Evolutionary conservation across 2,888 invertebrate genomes (phyloP).

Genomic region (Volucella bombylans): DNA sequence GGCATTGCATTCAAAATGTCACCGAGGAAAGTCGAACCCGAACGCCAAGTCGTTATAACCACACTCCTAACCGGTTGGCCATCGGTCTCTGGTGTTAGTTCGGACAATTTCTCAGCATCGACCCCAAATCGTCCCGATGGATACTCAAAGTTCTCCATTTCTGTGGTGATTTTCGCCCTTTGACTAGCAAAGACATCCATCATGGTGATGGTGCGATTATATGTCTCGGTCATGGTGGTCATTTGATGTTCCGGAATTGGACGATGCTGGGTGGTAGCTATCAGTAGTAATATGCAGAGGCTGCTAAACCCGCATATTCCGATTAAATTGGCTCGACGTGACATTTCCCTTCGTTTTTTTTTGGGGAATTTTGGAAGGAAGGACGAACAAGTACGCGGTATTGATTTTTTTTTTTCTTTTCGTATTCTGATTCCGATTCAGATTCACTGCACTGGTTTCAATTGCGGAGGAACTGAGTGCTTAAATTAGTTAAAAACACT

Average conservation of each 20-base stretch:
- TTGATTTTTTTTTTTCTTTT: slow-evolving; percentile 62
- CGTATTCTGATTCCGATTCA: not conserved
- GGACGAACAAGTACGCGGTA: slow-evolving; percentile 43
- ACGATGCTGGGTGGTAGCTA: slow-evolving; percentile 82
- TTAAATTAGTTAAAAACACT: slow-evolving; percentile 21
- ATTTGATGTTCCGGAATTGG: slow-evolving; percentile 77
- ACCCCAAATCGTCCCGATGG: slow-evolving; percentile 84
- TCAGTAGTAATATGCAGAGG: slow-evolving; percentile 82
- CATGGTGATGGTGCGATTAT: slow-evolving; percentile 83
- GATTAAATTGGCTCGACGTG: slow-evolving; percentile 82
- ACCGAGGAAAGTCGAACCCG: slow-evolving; percentile 94
- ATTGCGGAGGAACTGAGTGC: slow-evolving; percentile 13
- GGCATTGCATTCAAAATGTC: slow-evolving; percentile 92
- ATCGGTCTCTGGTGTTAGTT: slow-evolving; percentile 86
- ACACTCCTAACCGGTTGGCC: slow-evolving; percentile 90
- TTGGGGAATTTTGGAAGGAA: slow-evolving; percentile 11
- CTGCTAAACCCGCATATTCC: slow-evolving; percentile 82
- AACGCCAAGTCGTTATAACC: slow-evolving; percentile 94
- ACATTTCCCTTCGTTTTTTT: slow-evolving; percentile 77
- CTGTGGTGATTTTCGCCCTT: slow-evolving; percentile 83
- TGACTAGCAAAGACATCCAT: slow-evolving; percentile 85
- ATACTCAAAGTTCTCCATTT: slow-evolving; percentile 86
- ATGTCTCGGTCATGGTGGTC: slow-evolving; percentile 75
- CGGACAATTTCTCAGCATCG: slow-evolving; percentile 85
- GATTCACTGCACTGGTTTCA: slow-evolving; percentile 14